phyloP scores from a whole-genome alignment of 2,888 invertebrate genomes.

The Scrobipalpa atriplicella region DNA sequence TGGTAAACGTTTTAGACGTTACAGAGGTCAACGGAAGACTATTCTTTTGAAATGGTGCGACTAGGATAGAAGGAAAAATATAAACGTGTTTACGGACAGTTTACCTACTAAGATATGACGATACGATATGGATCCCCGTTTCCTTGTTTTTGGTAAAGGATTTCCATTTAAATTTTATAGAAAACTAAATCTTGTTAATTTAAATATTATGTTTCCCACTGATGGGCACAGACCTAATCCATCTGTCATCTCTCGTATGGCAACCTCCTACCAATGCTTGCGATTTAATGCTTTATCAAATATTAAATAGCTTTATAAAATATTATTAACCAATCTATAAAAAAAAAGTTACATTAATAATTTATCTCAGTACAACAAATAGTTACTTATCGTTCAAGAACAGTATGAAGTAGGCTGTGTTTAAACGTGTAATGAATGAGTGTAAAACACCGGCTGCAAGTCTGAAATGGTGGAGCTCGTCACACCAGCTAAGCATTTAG shows the following conservation, averaged over 20 bases:
- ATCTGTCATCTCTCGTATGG: too few species aligned
- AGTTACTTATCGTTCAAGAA: not conserved
- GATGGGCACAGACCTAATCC: too few species aligned
- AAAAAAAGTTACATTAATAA: too few species aligned
- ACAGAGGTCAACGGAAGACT: not conserved
- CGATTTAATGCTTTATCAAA: too few species aligned
- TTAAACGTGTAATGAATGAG: not conserved
- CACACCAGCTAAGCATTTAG: slow-evolving; percentile 39
- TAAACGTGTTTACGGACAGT: not conserved
- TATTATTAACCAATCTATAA: too few species aligned
- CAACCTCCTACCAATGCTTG: too few species aligned
- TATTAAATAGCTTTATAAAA: too few species aligned
- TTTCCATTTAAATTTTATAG: not conserved
- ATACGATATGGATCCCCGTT: not conserved
- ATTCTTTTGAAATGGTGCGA: not conserved
- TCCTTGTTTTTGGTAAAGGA: not conserved
- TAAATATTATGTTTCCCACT: too few species aligned
- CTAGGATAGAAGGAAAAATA: not conserved
- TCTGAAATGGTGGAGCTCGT: slow-evolving; percentile 31
- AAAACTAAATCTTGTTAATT: not conserved
- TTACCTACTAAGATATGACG: not conserved
- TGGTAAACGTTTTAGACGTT: not conserved
- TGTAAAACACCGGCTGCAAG: slow-evolving; percentile 5
- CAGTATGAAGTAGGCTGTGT: not conserved
- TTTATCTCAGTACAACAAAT: not conserved